phyloP scores from a whole-genome alignment of 2,888 invertebrate genomes.

The Trachelus tabidus region DNA sequence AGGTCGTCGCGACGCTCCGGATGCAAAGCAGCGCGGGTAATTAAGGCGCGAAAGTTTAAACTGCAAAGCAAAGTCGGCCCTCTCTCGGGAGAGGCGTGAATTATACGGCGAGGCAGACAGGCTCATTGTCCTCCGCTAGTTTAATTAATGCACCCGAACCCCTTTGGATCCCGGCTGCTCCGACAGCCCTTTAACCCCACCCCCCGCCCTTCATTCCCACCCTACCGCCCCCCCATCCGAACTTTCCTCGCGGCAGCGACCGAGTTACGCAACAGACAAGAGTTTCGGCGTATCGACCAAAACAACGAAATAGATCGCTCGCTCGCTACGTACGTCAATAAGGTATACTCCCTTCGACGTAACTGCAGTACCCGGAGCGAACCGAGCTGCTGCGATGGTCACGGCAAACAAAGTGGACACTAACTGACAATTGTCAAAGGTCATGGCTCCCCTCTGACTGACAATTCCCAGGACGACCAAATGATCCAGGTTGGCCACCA shows the following conservation, averaged over 20 bases:
- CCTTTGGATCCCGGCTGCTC: conserved; percentile 18
- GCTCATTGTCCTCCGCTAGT: conserved; percentile 64
- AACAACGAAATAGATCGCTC: background rate
- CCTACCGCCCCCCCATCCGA: background rate
- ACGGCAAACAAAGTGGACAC: too few relatives aligned
- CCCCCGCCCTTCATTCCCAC: background rate
- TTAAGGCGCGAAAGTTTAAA: conserved; percentile 41
- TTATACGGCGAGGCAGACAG: conserved; percentile 56
- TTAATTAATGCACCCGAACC: conserved; percentile 64
- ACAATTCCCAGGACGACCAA: background rate
- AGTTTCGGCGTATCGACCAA: background rate
- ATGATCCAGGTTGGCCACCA: conserved; percentile 25
- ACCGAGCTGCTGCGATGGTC: background rate
- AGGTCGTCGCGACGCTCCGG: background rate
- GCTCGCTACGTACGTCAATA: background rate
- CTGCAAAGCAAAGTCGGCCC: conserved; percentile 49
- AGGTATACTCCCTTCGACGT: background rate
- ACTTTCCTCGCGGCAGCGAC: background rate
- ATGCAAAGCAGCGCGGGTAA: conserved; percentile 24
- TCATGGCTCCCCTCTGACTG: too few relatives aligned
- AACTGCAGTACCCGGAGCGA: background rate
- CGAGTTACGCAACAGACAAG: background rate
- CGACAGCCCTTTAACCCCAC: conserved; percentile 36
- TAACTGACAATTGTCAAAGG: too few relatives aligned
- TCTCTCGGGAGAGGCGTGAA: conserved; percentile 50